Base-by-base conservation (phyloP, 2,113 vertebrate genomes). In the Heptranchias perlo region DNA sequence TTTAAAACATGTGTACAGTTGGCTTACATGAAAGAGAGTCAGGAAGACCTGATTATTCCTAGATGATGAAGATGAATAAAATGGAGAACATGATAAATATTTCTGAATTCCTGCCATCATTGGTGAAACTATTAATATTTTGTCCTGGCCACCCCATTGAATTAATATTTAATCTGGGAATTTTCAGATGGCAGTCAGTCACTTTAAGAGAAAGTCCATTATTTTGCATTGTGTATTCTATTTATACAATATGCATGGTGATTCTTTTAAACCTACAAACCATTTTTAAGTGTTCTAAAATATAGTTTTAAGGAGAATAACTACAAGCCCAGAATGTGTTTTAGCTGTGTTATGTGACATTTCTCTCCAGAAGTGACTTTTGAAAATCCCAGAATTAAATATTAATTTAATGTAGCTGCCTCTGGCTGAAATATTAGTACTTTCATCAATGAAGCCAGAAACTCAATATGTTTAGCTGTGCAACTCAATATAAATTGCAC, bases 381-480 rank as follows among this genome's bases (percentile, higher is more conserved):
- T 61, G 16, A 93, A 93, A 62, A n/a, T 16, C 52, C 52, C 35
- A 62, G n/a, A 93, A 93, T 62, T 93, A 93, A 93, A 39, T 95
- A 69, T 52, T 69, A 64, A 94, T 23, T 39, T 44, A 62, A 93
- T 49, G 25, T 49, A 69, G 13, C 25, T 69, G 25, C 25, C 65
- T 67, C 44, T 31, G 65, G 47, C 64, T 18, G 25, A 49, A 69
- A 69, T 94, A 44, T 67, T 35, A 49, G n/a, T 69, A 6, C 23
- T 47, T 69, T 65, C 61, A 39, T 94, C 62, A 64, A 44, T 95
- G 64, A 69, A 11, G 0, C 11, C 23, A 95, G 94, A 23, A 69
- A 31, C 47, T 69, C 94, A 47, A 62, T 64, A 49, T 47, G 44
- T 94, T 94, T 94, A 67, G 44, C 64, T 94, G 21, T 65, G 28